These are phyloP conservation scores for Drosophila erecta DNA, from an alignment of 1,140 invertebrate genomes.

Conservation along the genomic window DNA sequence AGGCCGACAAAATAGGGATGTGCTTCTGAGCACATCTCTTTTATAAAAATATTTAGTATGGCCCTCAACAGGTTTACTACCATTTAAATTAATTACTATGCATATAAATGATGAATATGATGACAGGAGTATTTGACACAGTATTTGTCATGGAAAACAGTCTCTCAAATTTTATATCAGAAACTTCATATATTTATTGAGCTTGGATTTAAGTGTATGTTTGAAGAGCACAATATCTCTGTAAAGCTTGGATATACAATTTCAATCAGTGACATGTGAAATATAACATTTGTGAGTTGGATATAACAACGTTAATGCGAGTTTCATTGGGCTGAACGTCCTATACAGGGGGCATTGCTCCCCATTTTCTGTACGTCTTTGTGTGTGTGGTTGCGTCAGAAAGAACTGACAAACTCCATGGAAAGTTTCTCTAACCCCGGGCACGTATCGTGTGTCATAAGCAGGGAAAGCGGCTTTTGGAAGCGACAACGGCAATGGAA, in stretches of 20 bases:
- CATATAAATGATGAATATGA: no score
- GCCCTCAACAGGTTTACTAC: background rate
- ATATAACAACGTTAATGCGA: slow-evolving; percentile 34
- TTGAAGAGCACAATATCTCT: background rate
- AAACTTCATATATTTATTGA: no score
- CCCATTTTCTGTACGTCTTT: slow-evolving; percentile 1
- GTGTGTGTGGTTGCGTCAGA: background rate
- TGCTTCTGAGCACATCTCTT: background rate
- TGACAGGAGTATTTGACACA: no score
- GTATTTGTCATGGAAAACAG: no score
- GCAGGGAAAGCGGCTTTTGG: slow-evolving; percentile 58
- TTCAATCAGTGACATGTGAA: slow-evolving; percentile 41
- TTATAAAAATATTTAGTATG: background rate
- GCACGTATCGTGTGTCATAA: slow-evolving; percentile 80
- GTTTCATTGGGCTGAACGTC: slow-evolving; percentile 55
- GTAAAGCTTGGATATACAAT: slow-evolving; percentile 5
- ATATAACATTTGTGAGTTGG: slow-evolving; percentile 33
- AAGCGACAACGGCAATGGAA: slow-evolving; percentile 50
- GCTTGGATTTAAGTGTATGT: slow-evolving; percentile 1
- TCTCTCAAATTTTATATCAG: no score
- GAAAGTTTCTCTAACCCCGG: slow-evolving; percentile 57
- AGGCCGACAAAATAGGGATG: background rate
- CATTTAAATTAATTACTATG: no score
- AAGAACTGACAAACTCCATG: slow-evolving; percentile 25
- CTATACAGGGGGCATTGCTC: slow-evolving; percentile 35